These are phyloP conservation scores for Scaptodrosophila lebanonensis DNA, from an alignment of 1,140 invertebrate species.

Conservation along the genomic window DNA sequence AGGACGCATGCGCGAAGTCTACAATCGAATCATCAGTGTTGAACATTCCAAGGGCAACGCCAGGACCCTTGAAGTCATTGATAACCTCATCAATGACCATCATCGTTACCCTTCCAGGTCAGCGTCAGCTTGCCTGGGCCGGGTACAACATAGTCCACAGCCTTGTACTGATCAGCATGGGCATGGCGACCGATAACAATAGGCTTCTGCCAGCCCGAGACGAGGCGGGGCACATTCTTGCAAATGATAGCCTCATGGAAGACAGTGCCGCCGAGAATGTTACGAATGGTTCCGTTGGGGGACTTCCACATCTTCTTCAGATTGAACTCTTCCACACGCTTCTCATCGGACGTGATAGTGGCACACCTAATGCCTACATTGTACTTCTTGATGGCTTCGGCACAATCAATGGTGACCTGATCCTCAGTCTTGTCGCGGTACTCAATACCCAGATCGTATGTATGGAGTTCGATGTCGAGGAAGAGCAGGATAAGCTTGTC, in stretches of 20 bases:
- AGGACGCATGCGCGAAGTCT: constrained; percentile 94
- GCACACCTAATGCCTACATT: constrained; percentile 99
- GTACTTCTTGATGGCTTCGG: constrained; percentile 95
- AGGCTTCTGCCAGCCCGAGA: constrained; percentile 94
- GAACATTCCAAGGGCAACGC: constrained; percentile 95
- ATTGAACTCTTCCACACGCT: constrained; percentile 93
- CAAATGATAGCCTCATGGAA: constrained; percentile 97
- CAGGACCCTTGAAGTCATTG: constrained; percentile 89
- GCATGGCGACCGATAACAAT: constrained; percentile 98
- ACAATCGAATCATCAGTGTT: constrained; percentile 94
- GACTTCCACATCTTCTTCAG: constrained; percentile 99
- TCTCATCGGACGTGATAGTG: constrained; percentile 98
- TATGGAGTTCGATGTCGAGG: constrained; percentile 94
- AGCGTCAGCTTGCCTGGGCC: constrained; percentile 91
- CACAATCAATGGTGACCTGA: constrained; percentile 96
- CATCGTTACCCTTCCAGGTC: constrained; percentile 83
- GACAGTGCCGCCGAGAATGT: constrained; percentile 98
- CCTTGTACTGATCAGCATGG: constrained; percentile 97
- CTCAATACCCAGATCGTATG: constrained; percentile 95
- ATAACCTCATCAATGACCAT: constrained; percentile 83
- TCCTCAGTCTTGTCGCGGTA: constrained; percentile 94
- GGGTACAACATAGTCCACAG: constrained; percentile 93
- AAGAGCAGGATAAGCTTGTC: constrained; percentile 97
- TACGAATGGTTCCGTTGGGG: constrained; percentile 98
- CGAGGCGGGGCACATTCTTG: constrained; percentile 96